Conservation (phyloP, 2,888 invertebrate genomes). For the Hoplodrina blanda region DNA sequence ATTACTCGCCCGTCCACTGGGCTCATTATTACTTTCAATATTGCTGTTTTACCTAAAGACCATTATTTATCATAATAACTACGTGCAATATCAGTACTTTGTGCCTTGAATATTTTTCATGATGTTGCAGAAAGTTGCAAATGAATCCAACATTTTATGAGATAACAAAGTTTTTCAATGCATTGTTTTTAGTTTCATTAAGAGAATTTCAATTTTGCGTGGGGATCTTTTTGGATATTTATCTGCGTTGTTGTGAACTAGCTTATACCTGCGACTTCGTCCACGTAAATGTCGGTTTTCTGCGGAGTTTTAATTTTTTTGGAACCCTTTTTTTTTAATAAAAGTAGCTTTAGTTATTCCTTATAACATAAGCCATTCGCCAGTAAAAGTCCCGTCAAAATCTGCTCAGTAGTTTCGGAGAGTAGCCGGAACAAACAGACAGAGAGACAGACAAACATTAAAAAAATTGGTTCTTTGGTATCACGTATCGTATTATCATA, state of each 20-base stretch:
- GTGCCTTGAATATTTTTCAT: conserved; percentile 56
- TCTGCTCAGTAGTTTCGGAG: too few relatives aligned
- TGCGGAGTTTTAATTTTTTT: too few relatives aligned
- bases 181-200: background rate
- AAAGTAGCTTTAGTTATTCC: too few relatives aligned
- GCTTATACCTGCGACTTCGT: background rate
- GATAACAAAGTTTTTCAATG: background rate
- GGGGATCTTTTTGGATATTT: background rate
- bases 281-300: too few relatives aligned
- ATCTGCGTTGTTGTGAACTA: too few relatives aligned
- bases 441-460: too few relatives aligned
- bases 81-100: conserved; percentile 53
- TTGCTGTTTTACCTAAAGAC: conserved; percentile 67
- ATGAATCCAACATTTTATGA: background rate
- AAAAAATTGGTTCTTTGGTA: too few relatives aligned
- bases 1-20: conserved; percentile 70
- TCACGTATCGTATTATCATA: too few relatives aligned
- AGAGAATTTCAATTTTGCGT: background rate
- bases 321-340: too few relatives aligned
- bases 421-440: too few relatives aligned
- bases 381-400: too few relatives aligned
- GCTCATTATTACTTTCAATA: conserved; percentile 74
- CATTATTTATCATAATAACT: conserved; percentile 73
- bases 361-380: too few relatives aligned
- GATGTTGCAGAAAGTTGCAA: conserved; percentile 33